Evolutionary conservation across 2,888 invertebrate species (phyloP).

Genomic region (Bembecia ichneumoniformis): DNA sequence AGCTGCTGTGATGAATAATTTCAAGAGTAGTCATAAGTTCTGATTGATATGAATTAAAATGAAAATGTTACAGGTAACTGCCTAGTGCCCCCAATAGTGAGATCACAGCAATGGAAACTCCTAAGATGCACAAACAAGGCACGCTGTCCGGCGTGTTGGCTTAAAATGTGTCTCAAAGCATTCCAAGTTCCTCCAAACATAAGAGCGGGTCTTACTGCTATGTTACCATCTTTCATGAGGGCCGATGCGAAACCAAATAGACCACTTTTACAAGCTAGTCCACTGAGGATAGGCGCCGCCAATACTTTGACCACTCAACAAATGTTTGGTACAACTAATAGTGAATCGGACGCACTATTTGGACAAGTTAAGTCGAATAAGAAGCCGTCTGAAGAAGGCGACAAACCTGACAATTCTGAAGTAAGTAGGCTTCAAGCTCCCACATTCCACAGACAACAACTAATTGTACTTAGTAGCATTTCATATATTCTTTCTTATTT

Average conservation of each 20-base stretch:
- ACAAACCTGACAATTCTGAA: conserved; percentile 33
- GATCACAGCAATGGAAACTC: conserved; percentile 80
- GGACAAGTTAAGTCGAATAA: conserved; percentile 40
- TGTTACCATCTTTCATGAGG: conserved; percentile 79
- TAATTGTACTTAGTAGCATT: too few relatives aligned
- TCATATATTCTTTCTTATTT: too few relatives aligned
- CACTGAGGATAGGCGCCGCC: conserved; percentile 34
- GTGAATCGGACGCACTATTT: conserved; percentile 27
- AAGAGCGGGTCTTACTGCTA: conserved; percentile 76
- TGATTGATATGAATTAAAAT: too few relatives aligned
- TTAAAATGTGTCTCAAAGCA: conserved; percentile 85
- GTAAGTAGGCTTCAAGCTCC: conserved; percentile 18
- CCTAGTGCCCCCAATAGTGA: conserved; percentile 78
- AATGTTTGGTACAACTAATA: conserved; percentile 42
- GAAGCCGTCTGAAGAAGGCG: conserved; percentile 40
- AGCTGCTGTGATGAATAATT: too few relatives aligned
- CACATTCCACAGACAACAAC: too few relatives aligned
- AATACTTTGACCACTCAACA: conserved; percentile 31
- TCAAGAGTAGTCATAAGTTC: too few relatives aligned
- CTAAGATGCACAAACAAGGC: conserved; percentile 79
- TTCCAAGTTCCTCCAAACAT: conserved; percentile 83
- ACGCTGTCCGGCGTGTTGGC: conserved; percentile 89
- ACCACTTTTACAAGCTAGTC: conserved; percentile 39
- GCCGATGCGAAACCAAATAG: conserved; percentile 34
- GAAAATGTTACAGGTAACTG: conserved; percentile 72